These are phyloP conservation scores for Tenebrio molitor DNA, from an alignment of 1,140 invertebrate genomes.

Conservation along the genomic window DNA sequence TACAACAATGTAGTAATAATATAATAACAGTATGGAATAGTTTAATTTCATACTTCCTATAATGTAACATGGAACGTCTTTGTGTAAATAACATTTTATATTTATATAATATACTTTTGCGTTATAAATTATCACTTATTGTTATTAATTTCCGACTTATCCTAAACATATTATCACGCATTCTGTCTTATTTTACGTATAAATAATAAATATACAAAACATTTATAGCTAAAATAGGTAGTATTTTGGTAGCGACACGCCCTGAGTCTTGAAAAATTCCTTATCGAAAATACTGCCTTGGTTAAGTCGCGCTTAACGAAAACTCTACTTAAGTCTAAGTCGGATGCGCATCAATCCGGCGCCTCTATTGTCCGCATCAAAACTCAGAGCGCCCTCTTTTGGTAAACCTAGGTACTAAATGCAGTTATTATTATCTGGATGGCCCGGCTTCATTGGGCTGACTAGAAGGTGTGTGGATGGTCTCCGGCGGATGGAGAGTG, in stretches of 20 bases:
- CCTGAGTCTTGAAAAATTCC: conserved; percentile 34
- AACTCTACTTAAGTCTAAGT: conserved; percentile 14
- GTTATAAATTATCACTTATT: conserved; percentile 60
- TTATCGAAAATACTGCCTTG: conserved; percentile 19
- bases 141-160: conserved; percentile 50
- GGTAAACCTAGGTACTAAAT: conserved; percentile 47
- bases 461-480: conserved; percentile 31
- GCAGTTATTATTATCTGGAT: conserved; percentile 50
- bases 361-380: conserved; percentile 12
- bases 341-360: neutral
- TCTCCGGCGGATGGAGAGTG: conserved; percentile 63
- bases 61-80: conserved; percentile 59
- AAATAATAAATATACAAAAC: conserved; percentile 60
- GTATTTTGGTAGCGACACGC: conserved; percentile 47
- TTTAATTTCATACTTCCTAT: conserved; percentile 55
- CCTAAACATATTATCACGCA: conserved; percentile 57
- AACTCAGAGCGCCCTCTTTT: conserved; percentile 40
- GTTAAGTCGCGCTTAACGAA: conserved; percentile 33
- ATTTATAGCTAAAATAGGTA: conserved; percentile 50
- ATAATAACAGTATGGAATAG: conserved; percentile 54
- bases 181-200: conserved; percentile 53
- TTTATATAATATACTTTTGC: conserved; percentile 52
- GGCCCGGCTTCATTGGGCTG: conserved; percentile 38
- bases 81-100: conserved; percentile 59
- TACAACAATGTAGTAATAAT: conserved; percentile 55